Percentiles rank a stretch among this genome's conserved stretches.
These are phyloP conservation scores for Rhinolophus sinicus DNA, from an alignment of 2,113 vertebrate species.

Conservation along the genomic window DNA sequence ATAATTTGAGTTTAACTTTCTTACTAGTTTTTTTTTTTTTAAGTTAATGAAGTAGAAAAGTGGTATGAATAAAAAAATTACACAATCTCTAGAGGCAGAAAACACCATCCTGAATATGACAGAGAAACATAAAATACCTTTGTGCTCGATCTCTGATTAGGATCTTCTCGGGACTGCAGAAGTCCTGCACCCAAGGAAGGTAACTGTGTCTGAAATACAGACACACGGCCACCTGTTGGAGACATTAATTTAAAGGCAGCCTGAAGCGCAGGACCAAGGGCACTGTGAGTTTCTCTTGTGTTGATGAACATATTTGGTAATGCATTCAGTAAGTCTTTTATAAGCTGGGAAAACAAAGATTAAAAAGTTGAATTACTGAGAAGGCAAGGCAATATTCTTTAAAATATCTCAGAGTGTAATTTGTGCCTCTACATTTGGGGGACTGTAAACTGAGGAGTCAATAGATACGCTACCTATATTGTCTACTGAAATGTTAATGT, in stretches of 20 bases:
- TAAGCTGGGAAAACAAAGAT: slow-evolving; percentile 89
- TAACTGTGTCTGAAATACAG: slow-evolving; percentile 97
- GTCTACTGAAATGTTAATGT: neutral
- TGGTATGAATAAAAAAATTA: neutral
- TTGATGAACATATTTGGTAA: slow-evolving; percentile 95
- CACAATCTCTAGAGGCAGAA: neutral
- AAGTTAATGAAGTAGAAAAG: neutral
- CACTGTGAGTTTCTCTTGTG: slow-evolving; percentile 95
- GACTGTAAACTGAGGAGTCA: neutral
- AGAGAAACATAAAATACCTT: slow-evolving; percentile 87
- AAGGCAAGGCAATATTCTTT: slow-evolving; percentile 6
- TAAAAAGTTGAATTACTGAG: slow-evolving; percentile 47
- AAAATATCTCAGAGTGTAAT: neutral
- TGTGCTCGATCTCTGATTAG: slow-evolving; percentile 95
- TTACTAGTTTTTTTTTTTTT: neutral
- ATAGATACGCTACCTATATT: neutral
- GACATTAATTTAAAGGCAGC: slow-evolving; percentile 98
- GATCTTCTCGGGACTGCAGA: slow-evolving; percentile 96
- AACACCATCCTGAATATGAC: neutral
- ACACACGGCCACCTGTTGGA: slow-evolving; percentile 94
- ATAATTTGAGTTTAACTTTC: neutral
- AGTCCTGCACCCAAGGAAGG: slow-evolving; percentile 93
- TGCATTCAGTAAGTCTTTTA: slow-evolving; percentile 92
- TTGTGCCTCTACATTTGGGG: neutral
- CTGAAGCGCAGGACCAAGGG: slow-evolving; percentile 95